Evolutionary conservation across 2,797 vertebrate species (phyloP), one percentile per base, ranked within the genome.

Genomic region (Tamandua tetradactyla): DNA sequence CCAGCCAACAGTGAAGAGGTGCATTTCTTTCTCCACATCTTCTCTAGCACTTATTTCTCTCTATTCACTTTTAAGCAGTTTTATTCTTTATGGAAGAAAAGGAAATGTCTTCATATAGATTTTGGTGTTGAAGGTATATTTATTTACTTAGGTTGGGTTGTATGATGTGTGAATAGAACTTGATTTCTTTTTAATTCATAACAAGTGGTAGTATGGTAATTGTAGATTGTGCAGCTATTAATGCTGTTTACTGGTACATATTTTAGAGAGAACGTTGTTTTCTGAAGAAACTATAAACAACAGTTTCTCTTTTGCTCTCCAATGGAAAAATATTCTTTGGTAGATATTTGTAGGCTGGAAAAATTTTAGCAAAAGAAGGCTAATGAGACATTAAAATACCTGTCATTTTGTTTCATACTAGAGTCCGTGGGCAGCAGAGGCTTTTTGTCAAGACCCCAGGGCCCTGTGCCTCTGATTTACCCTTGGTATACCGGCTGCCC

Each of bases 241-340:
- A 82, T 92, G 91, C 81, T 91, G 32, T 52, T 96, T 64, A 23
- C 95, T 71, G 87, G 91, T 75, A 93, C 42, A 14, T 59, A 87
- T 82, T 68, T 95, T 66, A 84, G 61, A 94, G 37, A 79, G 92
- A 91, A 91, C 61, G 25, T 87, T 93, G n/a, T 93, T 87, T 82
- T 80, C 81, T 72, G 32, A 83, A 96, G 95, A 87, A 94, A 80
- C 52, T 96, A 5, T 71, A 61, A 96, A 55, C 3, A 61, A 82
- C 80, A 47, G 37, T 59, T 88, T 96, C 95, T 80, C 66, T 95
- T 96, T 96, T 93, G 93, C 95, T 97, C 25, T 23, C 4, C 66
- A 23, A 3, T 82, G 62, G 93, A 97, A 83, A 3, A 91, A 95
- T 85, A 69, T n/a, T 83, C 83, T 68, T 91, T 94, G 75, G 69